Conservation (phyloP, 2,113 vertebrate species). For the Saimiri boliviensis region DNA sequence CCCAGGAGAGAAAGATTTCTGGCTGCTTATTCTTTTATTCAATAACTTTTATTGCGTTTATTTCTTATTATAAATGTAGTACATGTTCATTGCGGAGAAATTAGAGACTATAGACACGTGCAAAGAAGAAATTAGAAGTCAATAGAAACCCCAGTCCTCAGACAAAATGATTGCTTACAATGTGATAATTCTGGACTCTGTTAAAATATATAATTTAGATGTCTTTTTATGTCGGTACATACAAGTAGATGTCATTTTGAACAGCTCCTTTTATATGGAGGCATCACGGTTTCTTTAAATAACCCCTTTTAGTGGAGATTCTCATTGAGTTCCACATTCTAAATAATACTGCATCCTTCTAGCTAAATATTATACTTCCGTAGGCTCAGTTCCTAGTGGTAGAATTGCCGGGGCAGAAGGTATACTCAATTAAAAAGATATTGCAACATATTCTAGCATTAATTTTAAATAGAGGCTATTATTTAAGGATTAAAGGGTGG, state of each 20-base stretch:
- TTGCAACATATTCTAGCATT: background rate
- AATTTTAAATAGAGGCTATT: background rate
- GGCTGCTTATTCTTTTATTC: constrained; percentile 12
- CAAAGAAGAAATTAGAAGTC: constrained; percentile 27
- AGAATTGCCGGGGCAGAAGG: background rate
- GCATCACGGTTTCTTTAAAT: background rate
- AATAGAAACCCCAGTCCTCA: background rate
- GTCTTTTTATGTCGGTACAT: background rate
- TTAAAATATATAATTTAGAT: background rate
- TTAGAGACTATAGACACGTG: background rate
- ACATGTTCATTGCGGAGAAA: constrained; percentile 9
- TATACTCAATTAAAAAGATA: background rate
- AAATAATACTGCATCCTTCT: background rate
- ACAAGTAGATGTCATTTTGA: background rate
- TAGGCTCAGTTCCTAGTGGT: background rate
- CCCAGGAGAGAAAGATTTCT: background rate
- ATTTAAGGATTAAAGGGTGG: background rate
- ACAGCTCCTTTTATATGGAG: background rate
- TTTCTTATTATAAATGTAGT: constrained; percentile 34
- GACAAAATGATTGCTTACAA: background rate
- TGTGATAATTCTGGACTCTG: background rate
- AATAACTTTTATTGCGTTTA: constrained; percentile 60
- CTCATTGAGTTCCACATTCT: background rate
- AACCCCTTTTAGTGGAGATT: background rate
- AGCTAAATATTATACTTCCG: background rate